Evolutionary conservation across 2,888 invertebrate species (phyloP), one percentile per base, ranked within the genome.

Genomic region (Eumerus sabulonum): DNA sequence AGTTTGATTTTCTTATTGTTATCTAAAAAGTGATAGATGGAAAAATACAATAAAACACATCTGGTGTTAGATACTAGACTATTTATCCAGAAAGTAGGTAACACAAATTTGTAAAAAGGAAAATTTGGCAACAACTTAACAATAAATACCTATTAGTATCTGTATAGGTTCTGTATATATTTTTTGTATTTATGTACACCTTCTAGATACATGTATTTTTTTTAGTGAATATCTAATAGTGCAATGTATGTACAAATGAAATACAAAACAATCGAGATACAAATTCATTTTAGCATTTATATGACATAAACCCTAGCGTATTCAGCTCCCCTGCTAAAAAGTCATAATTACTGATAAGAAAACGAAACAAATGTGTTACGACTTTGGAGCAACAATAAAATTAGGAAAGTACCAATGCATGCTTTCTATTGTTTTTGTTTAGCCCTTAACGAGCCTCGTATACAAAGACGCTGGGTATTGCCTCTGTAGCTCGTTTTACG

Each of bases 51-150:
- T 27, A 27, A 27, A 27, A 27, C 27, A 27, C 27, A 27, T 27
- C 27, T 27, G 2, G 27, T 27, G 9, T 16, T 59, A 36, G 1
- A 36, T 17, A 47, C 1, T 36, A 36, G n/a, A 47, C 2, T 1
- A n/a, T 38, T 47, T 2, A 27, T 27, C 27, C 27, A 27, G 7
- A 27, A 27, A n/a, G n/a, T 44, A 1, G 27, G 19, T 0, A 36
- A 51, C 2, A 27, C 7, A 27, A 27, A 56, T 27, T 40, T 17
- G 19, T 36, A 64, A 54, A 64, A 45, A 16, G 44, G 42, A 9
- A 67, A 74, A 68, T 74, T 74, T 74, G 74, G 74, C 74, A 74
- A 74, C 74, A 74, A 68, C 74, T 68, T 74, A 51, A 27, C 56
- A 57, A n/a, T 45, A 45, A 13, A 44, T 40, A 35, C 56, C 42